Base-by-base conservation (phyloP, 2,797 vertebrate species). In the Champsocephalus esox region DNA sequence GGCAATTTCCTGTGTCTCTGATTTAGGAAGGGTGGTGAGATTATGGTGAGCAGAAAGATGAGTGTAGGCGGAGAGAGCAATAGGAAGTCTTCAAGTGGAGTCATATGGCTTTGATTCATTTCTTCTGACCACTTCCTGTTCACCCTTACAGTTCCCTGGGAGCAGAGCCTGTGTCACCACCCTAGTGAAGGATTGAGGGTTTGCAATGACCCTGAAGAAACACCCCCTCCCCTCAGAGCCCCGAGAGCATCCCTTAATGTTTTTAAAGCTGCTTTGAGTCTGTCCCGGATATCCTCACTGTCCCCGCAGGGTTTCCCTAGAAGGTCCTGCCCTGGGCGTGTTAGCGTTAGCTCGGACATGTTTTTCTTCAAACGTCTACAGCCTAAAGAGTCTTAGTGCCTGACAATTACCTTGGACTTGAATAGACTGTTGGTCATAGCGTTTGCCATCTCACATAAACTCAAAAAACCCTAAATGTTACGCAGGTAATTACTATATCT, bases 211-310 rank as follows among this genome's bases (percentile, higher is more conserved):
- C 78, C 79, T 14, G 62, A 79, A 80, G 81, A 86, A 87, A 73
- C 77, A 58, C 50, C 50, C 75, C 81, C 69, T 86, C 80, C 78
- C 82, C 64, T 76, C 65, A 66, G 56, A 83, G 74, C 38, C 81
- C 76, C 32, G 2, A 66, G 82, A 89, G 88, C 79, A 65, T 81
- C 84, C 50, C 75, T 82, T 83, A 66, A 84, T 94, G 91, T 94
- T 92, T 94, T 84, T 86, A 85, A 92, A 94, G 90, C 92, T 93
- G 92, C 91, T 93, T 87, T 73, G 88, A 91, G 73, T 90, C 89
- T 76, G 85, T 90, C 77, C 91, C 86, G 89, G 91, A 93, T 88
- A 87, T 91, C 89, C 89, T 88, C 74, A 52, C 68, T 66, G 84
- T 88, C 88, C 90, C 88, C 59, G 67, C 49, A 85, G 92, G 87